phyloP scores from a whole-genome alignment of 2,113 vertebrate genomes.

The Coptodon bakossiorum region DNA sequence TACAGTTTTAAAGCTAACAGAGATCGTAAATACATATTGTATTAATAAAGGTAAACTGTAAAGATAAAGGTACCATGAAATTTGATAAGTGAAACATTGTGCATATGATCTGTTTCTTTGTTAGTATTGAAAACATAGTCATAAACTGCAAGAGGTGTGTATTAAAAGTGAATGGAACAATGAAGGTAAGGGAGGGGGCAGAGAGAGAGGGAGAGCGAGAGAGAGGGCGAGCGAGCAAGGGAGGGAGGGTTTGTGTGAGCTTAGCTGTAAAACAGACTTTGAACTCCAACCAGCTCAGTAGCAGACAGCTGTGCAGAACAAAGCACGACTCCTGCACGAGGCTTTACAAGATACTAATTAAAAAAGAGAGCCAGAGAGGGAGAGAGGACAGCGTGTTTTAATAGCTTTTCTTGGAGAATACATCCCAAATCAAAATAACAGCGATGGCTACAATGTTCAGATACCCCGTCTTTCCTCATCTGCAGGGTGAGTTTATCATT shows the following conservation, averaged over 20 bases:
- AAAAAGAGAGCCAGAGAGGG: neutral
- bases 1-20: neutral
- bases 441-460: conserved; percentile 68
- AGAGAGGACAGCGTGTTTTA: neutral
- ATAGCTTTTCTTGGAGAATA: neutral
- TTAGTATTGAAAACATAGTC: neutral
- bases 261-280: conserved; percentile 52
- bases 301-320: conserved; percentile 31
- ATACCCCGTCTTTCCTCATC: conserved; percentile 66
- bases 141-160: neutral
- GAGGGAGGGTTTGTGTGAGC: neutral
- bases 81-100: neutral
- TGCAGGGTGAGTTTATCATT: conserved; percentile 66
- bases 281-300: conserved; percentile 37
- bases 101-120: neutral
- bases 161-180: neutral
- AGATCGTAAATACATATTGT: neutral
- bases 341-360: neutral
- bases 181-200: neutral
- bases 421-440: neutral
- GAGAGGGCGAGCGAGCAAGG: neutral
- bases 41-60: neutral
- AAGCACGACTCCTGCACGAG: neutral
- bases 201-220: neutral
- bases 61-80: neutral